These are phyloP conservation scores for Danaus chrysippus DNA, from an alignment of 2,888 invertebrate species.

Conservation along the genomic window DNA sequence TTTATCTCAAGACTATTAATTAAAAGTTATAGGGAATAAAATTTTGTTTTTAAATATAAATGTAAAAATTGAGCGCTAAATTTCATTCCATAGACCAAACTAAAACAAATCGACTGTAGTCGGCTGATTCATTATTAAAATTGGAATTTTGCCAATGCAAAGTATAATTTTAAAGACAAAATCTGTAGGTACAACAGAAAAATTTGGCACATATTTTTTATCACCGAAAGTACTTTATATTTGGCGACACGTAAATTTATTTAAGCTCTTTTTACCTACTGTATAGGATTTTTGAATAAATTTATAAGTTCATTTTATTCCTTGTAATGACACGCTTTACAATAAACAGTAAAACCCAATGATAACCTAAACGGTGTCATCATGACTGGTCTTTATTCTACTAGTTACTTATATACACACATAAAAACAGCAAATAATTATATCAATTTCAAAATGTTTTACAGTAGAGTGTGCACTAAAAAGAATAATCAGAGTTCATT, in stretches of 20 bases:
- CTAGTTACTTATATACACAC: background rate
- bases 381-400: background rate
- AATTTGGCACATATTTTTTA: conserved; percentile 68
- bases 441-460: too few species aligned
- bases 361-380: background rate
- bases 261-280: too few species aligned
- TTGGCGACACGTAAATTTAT: conserved; percentile 17
- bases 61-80: conserved; percentile 16
- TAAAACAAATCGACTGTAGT: conserved; percentile 52
- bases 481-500: too few species aligned
- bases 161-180: conserved; percentile 52
- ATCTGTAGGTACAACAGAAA: conserved; percentile 48
- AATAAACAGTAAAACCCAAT: background rate
- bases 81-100: conserved; percentile 53
- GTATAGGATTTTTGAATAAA: too few species aligned
- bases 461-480: too few species aligned
- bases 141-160: conserved; percentile 66
- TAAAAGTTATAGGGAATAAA: background rate
- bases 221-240: conserved; percentile 56
- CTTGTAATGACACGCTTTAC: background rate
- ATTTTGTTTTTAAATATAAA: conserved; percentile 7
- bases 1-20: background rate
- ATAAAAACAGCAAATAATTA: too few species aligned
- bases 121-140: conserved; percentile 58
- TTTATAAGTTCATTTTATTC: too few species aligned